phyloP scores from a whole-genome alignment of 2,888 invertebrate species.

The Trissolcus brochymenae region DNA sequence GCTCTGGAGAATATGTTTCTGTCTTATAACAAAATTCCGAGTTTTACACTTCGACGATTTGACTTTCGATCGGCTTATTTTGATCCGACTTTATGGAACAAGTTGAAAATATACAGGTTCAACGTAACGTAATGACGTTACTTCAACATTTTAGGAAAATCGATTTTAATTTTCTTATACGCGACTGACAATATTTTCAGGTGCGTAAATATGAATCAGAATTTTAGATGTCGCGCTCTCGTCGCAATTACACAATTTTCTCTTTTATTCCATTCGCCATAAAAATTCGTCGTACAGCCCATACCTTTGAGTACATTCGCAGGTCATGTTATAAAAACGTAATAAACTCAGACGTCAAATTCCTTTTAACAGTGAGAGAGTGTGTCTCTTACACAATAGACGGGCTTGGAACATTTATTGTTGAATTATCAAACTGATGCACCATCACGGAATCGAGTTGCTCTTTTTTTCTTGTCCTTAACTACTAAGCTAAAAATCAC shows the following conservation, averaged over 20 bases:
- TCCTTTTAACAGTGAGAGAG: conserved; percentile 19
- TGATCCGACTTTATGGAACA: conserved; percentile 13
- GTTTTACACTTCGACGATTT: conserved; percentile 33
- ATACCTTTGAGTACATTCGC: conserved; percentile 20
- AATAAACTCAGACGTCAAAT: conserved; percentile 24
- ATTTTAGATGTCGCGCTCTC: not conserved
- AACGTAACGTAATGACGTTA: too few relatives aligned
- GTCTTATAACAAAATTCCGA: conserved; percentile 29
- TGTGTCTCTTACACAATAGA: conserved; percentile 20
- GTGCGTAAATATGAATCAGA: not conserved
- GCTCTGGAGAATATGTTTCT: conserved; percentile 24
- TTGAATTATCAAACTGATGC: conserved; percentile 26
- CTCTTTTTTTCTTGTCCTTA: too few relatives aligned
- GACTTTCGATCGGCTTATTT: conserved; percentile 34
- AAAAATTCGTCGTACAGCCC: conserved; percentile 22
- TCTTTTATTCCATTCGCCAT: not conserved
- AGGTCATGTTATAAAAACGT: conserved; percentile 25
- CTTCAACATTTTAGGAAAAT: too few relatives aligned
- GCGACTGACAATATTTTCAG: not conserved
- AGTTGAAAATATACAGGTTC: not conserved
- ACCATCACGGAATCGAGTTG: not conserved
- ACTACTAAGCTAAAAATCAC: too few relatives aligned
- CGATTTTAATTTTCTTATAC: not conserved
- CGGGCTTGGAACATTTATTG: conserved; percentile 33
- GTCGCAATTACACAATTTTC: not conserved